These are phyloP conservation scores for Zapornia atra DNA, from an alignment of 2,113 vertebrate species.

Conservation along the genomic window DNA sequence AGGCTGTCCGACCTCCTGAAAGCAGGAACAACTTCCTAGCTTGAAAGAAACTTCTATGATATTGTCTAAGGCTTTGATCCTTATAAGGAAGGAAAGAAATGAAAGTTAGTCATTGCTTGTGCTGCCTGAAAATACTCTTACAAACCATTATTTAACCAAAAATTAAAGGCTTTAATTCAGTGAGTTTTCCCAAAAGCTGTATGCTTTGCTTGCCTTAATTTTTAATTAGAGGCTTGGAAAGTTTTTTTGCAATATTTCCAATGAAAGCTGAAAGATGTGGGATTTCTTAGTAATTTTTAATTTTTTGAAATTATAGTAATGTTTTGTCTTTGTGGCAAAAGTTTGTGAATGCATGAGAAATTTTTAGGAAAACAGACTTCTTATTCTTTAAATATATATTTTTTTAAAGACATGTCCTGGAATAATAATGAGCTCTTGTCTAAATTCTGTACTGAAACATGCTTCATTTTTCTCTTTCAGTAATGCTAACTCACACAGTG, in stretches of 20 bases:
- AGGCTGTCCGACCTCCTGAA: not conserved
- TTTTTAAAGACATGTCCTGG: not conserved
- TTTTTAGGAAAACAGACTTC: not conserved
- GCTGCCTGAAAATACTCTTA: not conserved
- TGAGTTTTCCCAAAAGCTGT: not conserved
- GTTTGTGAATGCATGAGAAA: not conserved
- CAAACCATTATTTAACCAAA: not conserved
- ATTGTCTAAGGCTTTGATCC: not conserved
- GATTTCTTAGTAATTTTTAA: not conserved
- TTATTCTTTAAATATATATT: too few species aligned
- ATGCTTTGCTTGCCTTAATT: not conserved
- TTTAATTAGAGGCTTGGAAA: not conserved
- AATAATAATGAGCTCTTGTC: not conserved
- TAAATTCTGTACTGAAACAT: rapidly evolving
- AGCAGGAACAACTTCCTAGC: not conserved
- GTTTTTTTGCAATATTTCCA: not conserved
- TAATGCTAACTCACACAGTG: not conserved
- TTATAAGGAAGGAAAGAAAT: not conserved
- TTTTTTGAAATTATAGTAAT: not conserved
- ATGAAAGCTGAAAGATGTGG: not conserved
- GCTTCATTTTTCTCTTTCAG: not conserved
- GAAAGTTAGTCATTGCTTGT: not conserved
- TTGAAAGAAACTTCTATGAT: not conserved
- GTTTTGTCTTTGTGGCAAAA: not conserved
- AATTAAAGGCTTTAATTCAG: not conserved